These are phyloP conservation scores for Falco novaeseelandiae DNA, from an alignment of 2,797 vertebrate genomes.

Conservation along the genomic window DNA sequence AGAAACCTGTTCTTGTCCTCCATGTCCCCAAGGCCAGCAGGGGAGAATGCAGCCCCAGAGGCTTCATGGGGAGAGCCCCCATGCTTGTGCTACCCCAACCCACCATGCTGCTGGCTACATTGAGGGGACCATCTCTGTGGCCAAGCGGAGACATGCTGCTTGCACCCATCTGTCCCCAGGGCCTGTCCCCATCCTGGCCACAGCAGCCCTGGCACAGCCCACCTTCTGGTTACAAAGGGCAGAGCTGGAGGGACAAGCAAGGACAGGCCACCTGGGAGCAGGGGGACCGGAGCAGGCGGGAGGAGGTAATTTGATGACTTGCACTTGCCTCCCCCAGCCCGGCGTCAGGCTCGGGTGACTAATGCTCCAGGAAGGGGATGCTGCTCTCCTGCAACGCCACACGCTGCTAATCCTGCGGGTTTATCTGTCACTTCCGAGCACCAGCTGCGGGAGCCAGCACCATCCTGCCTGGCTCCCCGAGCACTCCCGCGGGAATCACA, in stretches of 20 bases:
- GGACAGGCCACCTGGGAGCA: neutral
- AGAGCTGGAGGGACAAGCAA: neutral
- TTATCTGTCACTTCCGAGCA: neutral
- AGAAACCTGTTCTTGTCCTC: neutral
- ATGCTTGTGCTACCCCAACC: accelerated
- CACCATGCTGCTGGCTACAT: accelerated
- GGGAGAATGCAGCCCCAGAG: neutral
- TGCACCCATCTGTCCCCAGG: neutral
- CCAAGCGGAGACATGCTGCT: neutral
- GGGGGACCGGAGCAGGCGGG: neutral
- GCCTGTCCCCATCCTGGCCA: neutral
- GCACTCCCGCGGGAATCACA: accelerated
- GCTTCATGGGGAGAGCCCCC: accelerated
- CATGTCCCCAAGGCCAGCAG: neutral
- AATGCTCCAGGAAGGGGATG: conserved; percentile 25
- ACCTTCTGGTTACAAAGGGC: accelerated
- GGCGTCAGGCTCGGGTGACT: conserved; percentile 11
- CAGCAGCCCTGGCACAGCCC: neutral
- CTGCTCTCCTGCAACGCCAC: neutral
- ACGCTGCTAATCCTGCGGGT: conserved; percentile 38
- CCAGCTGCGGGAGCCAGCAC: neutral
- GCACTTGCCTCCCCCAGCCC: neutral
- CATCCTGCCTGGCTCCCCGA: neutral
- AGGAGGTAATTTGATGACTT: neutral
- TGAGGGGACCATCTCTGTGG: accelerated